Percentiles rank a stretch among this genome's conserved stretches.
These are phyloP conservation scores for Dexiosoma caninum DNA, from an alignment of 2,888 invertebrate species.

Conservation along the genomic window DNA sequence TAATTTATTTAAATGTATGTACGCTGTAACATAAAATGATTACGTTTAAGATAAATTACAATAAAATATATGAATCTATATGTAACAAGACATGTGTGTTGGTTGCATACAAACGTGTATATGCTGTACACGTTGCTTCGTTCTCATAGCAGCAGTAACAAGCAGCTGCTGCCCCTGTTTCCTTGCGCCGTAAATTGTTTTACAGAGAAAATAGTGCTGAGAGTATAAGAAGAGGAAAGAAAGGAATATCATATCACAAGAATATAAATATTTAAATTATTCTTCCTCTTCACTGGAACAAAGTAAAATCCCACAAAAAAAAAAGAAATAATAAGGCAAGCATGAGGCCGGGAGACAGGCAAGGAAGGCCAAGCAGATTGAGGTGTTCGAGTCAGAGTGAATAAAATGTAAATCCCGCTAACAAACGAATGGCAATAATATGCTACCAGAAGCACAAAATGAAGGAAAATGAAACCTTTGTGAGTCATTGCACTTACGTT, in stretches of 20 bases:
- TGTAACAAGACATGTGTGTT: constrained; percentile 22
- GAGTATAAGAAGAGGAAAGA: not conserved
- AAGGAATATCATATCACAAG: constrained; percentile 29
- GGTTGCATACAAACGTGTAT: not conserved
- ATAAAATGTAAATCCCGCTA: constrained; percentile 49
- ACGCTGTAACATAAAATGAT: constrained; percentile 59
- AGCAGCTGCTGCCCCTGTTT: constrained; percentile 46
- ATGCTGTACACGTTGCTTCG: not conserved
- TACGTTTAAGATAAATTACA: constrained; percentile 65
- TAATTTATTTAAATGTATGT: constrained; percentile 41
- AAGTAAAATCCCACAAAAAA: not conserved
- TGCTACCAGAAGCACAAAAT: constrained; percentile 18
- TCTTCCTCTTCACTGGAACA: not conserved
- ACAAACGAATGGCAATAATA: constrained; percentile 27
- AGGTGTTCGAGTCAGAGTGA: constrained; percentile 19
- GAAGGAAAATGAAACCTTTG: constrained; percentile 22
- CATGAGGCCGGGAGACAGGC: not conserved
- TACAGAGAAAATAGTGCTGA: not conserved
- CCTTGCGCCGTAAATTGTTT: constrained; percentile 19
- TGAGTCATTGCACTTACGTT: constrained; percentile 24
- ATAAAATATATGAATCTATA: constrained; percentile 64
- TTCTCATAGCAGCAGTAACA: constrained; percentile 19
- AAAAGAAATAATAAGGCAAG: not conserved
- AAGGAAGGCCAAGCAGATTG: not conserved
- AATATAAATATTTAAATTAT: constrained; percentile 55